Evolutionary conservation across 2,797 vertebrate genomes (phyloP).

Genomic region (Girardinus metallicus): DNA sequence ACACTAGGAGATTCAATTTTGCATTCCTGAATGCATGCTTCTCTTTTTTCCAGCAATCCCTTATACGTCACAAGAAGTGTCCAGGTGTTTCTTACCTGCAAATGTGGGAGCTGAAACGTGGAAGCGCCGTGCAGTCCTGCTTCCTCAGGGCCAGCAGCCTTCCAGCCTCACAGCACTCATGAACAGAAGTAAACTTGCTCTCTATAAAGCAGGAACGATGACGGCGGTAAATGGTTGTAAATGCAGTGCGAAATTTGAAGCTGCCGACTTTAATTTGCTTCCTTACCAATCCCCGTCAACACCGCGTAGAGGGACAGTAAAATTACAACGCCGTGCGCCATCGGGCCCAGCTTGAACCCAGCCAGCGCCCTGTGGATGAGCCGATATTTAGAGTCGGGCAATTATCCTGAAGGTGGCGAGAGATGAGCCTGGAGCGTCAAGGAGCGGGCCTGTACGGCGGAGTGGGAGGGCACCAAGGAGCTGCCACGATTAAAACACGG

Average conservation of each 20-base stretch:
- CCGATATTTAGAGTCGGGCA: not conserved
- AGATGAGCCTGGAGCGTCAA: not conserved
- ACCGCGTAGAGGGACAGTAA: slow-evolving; percentile 45
- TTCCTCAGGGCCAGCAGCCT: slow-evolving; percentile 72
- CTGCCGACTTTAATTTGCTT: not conserved
- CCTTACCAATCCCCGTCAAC: slow-evolving; percentile 63
- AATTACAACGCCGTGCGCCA: slow-evolving; percentile 49
- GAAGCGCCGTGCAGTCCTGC: slow-evolving; percentile 79
- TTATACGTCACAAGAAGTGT: not conserved
- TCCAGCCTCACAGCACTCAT: slow-evolving; percentile 87
- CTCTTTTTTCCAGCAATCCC: not conserved
- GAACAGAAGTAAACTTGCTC: slow-evolving; percentile 59
- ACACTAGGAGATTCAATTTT: not conserved
- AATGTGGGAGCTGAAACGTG: slow-evolving; percentile 72
- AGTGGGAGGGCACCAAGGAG: not conserved
- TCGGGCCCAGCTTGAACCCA: slow-evolving; percentile 5
- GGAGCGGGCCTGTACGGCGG: not conserved
- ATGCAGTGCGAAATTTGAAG: not conserved
- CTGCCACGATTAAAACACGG: not conserved
- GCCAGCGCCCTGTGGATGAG: not conserved
- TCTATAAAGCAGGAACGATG: slow-evolving; percentile 41
- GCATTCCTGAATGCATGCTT: not conserved
- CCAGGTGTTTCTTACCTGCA: slow-evolving; percentile 86
- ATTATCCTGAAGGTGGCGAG: not conserved
- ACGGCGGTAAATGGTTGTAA: not conserved